phyloP scores from a whole-genome alignment of 2,888 invertebrate species.

The Myathropa florea region DNA sequence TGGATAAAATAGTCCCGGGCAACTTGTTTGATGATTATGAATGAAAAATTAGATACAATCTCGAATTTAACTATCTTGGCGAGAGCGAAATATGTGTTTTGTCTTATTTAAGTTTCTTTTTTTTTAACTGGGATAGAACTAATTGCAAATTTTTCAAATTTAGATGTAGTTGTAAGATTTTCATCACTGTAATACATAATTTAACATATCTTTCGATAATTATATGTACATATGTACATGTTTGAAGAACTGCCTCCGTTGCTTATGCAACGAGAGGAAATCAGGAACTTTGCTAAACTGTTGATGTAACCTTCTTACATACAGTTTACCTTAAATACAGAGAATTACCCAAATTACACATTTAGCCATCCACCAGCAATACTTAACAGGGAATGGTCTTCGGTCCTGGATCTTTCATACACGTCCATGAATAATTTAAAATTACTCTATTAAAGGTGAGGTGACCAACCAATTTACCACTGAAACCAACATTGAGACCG shows the following conservation, averaged over 20 bases:
- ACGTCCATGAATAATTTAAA: constrained; percentile 52
- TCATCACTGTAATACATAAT: background rate
- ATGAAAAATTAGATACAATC: too few species aligned
- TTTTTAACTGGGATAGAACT: too few species aligned
- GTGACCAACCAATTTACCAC: constrained; percentile 53
- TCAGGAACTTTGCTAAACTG: background rate
- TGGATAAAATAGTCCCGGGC: too few species aligned
- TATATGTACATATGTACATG: background rate
- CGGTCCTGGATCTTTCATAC: background rate
- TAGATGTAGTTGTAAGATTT: background rate
- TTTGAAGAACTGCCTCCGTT: background rate
- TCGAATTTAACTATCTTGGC: too few species aligned
- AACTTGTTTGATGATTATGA: too few species aligned
- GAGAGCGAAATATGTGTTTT: too few species aligned
- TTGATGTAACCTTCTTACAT: constrained; percentile 20
- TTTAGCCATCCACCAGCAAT: background rate
- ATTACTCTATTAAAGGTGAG: constrained; percentile 57
- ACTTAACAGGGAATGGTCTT: background rate
- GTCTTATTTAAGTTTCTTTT: too few species aligned
- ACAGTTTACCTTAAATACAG: constrained; percentile 13
- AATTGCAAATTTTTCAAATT: background rate
- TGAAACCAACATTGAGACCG: constrained; percentile 21
- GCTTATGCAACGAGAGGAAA: background rate
- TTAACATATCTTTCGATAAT: background rate
- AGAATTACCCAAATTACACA: constrained; percentile 49